Evolutionary conservation across 1,140 invertebrate species (phyloP).

Genomic region (Trichonephila inaurata): DNA sequence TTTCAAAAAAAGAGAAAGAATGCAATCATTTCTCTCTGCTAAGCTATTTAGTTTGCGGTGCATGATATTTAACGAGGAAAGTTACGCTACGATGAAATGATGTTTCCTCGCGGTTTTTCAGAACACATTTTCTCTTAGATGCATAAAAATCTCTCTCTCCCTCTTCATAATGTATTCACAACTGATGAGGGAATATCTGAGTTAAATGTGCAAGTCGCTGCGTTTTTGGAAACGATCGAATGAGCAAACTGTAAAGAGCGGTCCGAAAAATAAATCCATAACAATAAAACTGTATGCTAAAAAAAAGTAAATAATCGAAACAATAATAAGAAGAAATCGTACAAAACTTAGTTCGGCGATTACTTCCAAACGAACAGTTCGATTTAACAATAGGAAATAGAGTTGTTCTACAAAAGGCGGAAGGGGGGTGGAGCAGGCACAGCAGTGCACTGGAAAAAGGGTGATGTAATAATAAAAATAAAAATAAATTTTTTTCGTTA

Average conservation of each 20-base stretch:
- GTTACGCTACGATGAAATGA: too few relatives aligned
- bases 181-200: not conserved
- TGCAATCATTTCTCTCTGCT: too few relatives aligned
- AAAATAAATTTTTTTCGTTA: not conserved
- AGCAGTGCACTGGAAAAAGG: too few relatives aligned
- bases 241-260: not conserved
- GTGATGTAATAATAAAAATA: conserved; percentile 33
- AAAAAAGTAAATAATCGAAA: not conserved
- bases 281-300: not conserved
- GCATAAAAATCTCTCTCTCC: too few relatives aligned
- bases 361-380: conserved; percentile 56
- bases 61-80: too few relatives aligned
- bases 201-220: not conserved
- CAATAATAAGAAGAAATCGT: conserved; percentile 1
- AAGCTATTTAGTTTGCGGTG: too few relatives aligned
- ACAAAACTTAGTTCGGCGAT: conserved; percentile 3
- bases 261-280: not conserved
- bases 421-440: not conserved
- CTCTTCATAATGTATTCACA: too few relatives aligned
- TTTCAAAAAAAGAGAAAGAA: too few relatives aligned
- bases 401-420: conserved; percentile 14
- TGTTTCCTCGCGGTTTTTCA: too few relatives aligned
- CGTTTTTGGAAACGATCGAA: not conserved
- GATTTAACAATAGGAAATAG: conserved; percentile 64
- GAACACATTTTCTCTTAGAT: too few relatives aligned